Evolutionary conservation across 2,888 invertebrate genomes (phyloP).

Genomic region (Diplazon laetatorius): DNA sequence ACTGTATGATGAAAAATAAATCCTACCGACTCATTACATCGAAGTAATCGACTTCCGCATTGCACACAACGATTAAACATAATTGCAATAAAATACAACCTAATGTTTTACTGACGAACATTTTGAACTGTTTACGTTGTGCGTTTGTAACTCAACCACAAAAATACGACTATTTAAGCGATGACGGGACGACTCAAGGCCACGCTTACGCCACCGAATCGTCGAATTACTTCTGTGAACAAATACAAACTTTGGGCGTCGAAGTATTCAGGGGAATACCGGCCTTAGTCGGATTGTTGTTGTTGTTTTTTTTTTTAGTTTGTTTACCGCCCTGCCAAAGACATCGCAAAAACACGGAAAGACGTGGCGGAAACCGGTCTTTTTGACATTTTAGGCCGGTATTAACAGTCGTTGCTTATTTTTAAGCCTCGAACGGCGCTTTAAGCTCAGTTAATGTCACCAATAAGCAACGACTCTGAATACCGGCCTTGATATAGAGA

Average conservation of each 20-base stretch:
- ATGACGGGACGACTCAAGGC: slow-evolving; percentile 1
- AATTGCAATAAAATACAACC: slow-evolving; percentile 24
- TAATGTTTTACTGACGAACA: slow-evolving; percentile 23
- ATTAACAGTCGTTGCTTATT: too few relatives aligned
- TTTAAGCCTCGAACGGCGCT: too few relatives aligned
- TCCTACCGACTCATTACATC: slow-evolving; percentile 5
- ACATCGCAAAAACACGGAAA: not conserved
- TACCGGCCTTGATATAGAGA: too few relatives aligned
- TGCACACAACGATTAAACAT: not conserved
- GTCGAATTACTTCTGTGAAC: not conserved
- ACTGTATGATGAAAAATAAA: not conserved
- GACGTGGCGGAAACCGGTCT: not conserved
- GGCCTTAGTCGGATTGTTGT: not conserved
- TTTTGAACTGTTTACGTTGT: not conserved
- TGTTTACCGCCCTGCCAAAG: too few relatives aligned
- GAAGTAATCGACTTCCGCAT: slow-evolving; percentile 16
- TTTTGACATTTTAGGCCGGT: too few relatives aligned
- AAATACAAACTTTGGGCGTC: not conserved
- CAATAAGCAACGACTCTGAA: too few relatives aligned
- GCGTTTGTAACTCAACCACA: not conserved
- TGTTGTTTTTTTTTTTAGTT: too few relatives aligned
- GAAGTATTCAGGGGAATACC: not conserved
- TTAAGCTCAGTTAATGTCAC: too few relatives aligned
- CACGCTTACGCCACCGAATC: not conserved
- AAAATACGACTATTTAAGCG: slow-evolving; percentile 4